These are phyloP conservation scores for Amazona guildingii DNA, from an alignment of 2,113 vertebrate species.

Conservation along the genomic window DNA sequence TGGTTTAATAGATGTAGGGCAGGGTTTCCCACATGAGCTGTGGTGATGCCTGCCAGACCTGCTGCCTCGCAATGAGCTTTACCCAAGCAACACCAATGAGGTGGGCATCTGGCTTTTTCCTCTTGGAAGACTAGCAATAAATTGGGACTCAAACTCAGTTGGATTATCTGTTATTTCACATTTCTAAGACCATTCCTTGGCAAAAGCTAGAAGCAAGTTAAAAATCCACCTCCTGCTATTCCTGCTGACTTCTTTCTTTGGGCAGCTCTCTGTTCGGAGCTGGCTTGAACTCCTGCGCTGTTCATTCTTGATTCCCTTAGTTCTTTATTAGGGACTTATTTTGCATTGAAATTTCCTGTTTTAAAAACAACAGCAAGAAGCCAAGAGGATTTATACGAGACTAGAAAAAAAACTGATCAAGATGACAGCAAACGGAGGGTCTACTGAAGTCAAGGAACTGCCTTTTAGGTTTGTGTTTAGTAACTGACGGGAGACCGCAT, in stretches of 20 bases:
- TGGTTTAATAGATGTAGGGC: not conserved
- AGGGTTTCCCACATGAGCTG: not conserved
- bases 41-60: rapidly evolving
- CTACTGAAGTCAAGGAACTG: not conserved
- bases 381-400: not conserved
- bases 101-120: not conserved
- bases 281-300: not conserved
- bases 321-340: not conserved
- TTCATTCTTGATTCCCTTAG: not conserved
- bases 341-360: not conserved
- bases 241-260: not conserved
- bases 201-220: not conserved
- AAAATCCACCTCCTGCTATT: not conserved
- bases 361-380: not conserved
- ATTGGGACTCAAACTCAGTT: not conserved
- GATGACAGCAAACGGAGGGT: not conserved
- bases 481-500: not conserved
- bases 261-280: not conserved
- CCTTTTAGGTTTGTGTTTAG: not conserved
- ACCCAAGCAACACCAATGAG: not conserved
- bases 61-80: rapidly evolving
- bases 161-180: not conserved
- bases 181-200: not conserved
- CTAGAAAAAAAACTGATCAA: not conserved
- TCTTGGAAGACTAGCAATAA: not conserved